Evolutionary conservation across 2,888 invertebrate genomes (phyloP), one percentile per base, ranked within the genome.

Genomic region (Seladonia tumulorum): DNA sequence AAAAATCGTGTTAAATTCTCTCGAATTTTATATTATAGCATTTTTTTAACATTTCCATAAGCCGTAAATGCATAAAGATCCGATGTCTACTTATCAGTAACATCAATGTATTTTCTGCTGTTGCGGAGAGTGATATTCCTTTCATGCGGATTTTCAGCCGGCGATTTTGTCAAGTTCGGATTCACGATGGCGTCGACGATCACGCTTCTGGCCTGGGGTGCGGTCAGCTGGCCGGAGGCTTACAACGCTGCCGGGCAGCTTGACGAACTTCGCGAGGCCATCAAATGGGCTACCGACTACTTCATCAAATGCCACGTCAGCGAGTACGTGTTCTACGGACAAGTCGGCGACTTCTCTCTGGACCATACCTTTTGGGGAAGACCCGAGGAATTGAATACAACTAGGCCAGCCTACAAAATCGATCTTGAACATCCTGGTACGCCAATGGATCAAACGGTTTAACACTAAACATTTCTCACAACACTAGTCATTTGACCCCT

Each of bases 351-450:
- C 90, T 97, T 96, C 79, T 92, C 94, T 29, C 91, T 95, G 22
- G 97, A 97, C 91, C 96, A 97, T 90, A 93, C 94, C 1, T 96
- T 95, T 91, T 97, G 97, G 97, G 96, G 96, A 3, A 94, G 97
- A 75, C 96, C 97, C 5, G 97, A 97, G 92, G 96, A 97, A 73
- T 95, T 96, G 93, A 96, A 96, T 81, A 96, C 95, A 94, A 94
- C 95, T 1, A 94, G 97, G 82, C 96, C 96, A 2, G 95, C 96
- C 7, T 96, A 95, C 92, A 96, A 96, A 92, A 96, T 97, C 76
- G 96, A 96, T 85, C 91, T 95, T 18, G 93, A 95, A 47, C 95
- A 96, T 91, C 96, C 96, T 75, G 86, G 86, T 87, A 82, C 12
- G 66, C 7, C 35, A 42, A 39, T 68, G 10, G 22, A 22, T 39